Base-by-base conservation (phyloP, 2,797 vertebrate genomes). In the Pipistrellus pygmaeus region DNA sequence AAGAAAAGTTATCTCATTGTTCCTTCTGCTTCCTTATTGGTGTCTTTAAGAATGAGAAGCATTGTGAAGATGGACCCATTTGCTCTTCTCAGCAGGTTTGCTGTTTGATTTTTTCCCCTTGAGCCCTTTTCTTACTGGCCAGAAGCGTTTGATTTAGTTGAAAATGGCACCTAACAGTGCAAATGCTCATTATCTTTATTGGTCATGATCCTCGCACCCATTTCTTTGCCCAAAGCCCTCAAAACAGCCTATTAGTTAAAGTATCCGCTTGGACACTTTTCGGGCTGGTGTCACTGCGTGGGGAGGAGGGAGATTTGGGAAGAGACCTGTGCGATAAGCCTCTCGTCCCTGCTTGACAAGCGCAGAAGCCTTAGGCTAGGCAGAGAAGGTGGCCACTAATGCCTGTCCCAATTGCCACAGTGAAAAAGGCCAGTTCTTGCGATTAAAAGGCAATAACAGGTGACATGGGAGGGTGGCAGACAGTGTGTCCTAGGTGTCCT, bases 151-250 rank as follows among this genome's bases (percentile, higher is more conserved):
- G 85, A 96, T 84, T 91, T 96, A 96, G 94, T 96, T 95, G 86
- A 55, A 93, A 94, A 93, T 89, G 96, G 89, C 97, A 96, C 55
- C 80, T 94, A 89, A 95, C 68, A 21, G 95, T 78, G 68, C 30
- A 95, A 94, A 92, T 44, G 93, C 96, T 96, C 96, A 93, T 97
- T 97, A 97, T 96, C 90, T 91, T 94, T 96, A 96, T 96, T 96
- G 93, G 90, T 86, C 88, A 12, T 93, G 96, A 96, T 93, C 46
- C 57, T 77, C 14, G 6, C 55, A 93, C 80, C 80, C 90, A 85
- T 95, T 95, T 95, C 86, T 95, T 73, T 94, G 86, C 82, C 95
- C 27, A 32, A 44, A 60, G 69, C 72, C 77, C 88, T 97, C 88
- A 78, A 82, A 95, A 87, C 62, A 95, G 72, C 55, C 81, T 88